Conservation (phyloP, 2,888 invertebrate species). For the Monopis laevigella region DNA sequence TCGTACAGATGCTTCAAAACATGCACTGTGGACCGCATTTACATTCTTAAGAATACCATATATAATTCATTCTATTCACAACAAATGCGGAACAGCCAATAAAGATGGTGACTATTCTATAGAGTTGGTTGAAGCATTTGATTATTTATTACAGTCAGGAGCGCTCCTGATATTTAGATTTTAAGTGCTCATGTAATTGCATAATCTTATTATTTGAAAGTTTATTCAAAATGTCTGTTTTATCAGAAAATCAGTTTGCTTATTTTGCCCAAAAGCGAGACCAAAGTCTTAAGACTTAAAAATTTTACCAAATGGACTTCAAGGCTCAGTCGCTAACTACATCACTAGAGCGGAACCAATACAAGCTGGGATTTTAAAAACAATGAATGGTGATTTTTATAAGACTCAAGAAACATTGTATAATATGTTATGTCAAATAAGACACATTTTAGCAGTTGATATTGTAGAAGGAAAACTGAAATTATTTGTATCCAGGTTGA, state of each 20-base stretch:
- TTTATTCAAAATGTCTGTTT: constrained; percentile 79
- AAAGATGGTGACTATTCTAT: constrained; percentile 74
- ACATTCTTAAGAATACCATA: constrained; percentile 91
- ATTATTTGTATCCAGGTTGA: constrained; percentile 86
- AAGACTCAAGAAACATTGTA: constrained; percentile 89
- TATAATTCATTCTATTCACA: constrained; percentile 76
- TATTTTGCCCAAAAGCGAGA: constrained; percentile 72
- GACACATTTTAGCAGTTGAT: constrained; percentile 91
- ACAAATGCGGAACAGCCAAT: constrained; percentile 59
- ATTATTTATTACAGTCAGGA: constrained; percentile 83
- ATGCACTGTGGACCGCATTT: constrained; percentile 95
- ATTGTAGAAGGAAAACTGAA: constrained; percentile 92
- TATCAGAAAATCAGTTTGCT: constrained; percentile 80
- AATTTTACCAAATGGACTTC: constrained; percentile 72
- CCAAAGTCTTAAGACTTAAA: no score
- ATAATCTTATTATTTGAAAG: constrained; percentile 86
- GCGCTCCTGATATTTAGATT: constrained; percentile 90
- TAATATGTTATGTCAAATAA: constrained; percentile 89
- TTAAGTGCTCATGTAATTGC: constrained; percentile 88
- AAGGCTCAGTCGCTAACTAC: constrained; percentile 79
- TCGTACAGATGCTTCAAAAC: no score
- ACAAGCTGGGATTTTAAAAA: constrained; percentile 87
- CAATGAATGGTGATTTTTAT: constrained; percentile 87
- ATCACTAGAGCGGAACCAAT: constrained; percentile 91
- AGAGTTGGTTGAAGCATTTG: constrained; percentile 85